These are phyloP conservation scores for Tachystola acroxantha DNA, from an alignment of 2,888 invertebrate genomes.

Conservation along the genomic window DNA sequence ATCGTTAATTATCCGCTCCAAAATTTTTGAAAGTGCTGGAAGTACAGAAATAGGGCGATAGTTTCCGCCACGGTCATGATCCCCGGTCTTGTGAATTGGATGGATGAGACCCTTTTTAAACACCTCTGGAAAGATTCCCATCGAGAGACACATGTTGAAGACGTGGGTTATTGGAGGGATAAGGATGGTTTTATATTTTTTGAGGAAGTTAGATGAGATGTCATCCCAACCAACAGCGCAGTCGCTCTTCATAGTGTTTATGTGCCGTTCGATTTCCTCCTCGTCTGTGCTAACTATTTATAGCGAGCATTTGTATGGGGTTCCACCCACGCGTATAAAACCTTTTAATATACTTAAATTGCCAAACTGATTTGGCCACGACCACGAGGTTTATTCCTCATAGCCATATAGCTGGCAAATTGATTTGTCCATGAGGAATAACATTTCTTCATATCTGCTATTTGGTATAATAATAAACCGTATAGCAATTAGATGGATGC, in stretches of 20 bases:
- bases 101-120: constrained; percentile 14
- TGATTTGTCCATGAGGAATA: no score
- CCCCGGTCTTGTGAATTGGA: constrained; percentile 15
- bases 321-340: no score
- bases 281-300: constrained; percentile 5
- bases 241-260: constrained; percentile 3
- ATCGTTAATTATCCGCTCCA: constrained; percentile 14
- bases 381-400: no score
- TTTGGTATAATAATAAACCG: no score
- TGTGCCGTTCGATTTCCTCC: constrained; percentile 4
- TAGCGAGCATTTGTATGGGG: no score
- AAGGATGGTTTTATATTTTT: constrained; percentile 4
- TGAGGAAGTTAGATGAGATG: constrained; percentile 9
- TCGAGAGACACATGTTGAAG: constrained; percentile 8
- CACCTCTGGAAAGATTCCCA: constrained; percentile 13
- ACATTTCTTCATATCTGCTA: no score
- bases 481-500: no score
- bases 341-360: no score
- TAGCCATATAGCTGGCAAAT: no score
- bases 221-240: constrained; percentile 10
- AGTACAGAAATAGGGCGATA: constrained; percentile 18
- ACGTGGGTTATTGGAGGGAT: constrained; percentile 6
- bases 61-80: constrained; percentile 13
- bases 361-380: no score
- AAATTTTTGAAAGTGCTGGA: constrained; percentile 13